Percentiles rank a stretch among this genome's conserved stretches.
phyloP scores from a whole-genome alignment of 2,888 invertebrate genomes.

The Pandemis cinnamomeana region DNA sequence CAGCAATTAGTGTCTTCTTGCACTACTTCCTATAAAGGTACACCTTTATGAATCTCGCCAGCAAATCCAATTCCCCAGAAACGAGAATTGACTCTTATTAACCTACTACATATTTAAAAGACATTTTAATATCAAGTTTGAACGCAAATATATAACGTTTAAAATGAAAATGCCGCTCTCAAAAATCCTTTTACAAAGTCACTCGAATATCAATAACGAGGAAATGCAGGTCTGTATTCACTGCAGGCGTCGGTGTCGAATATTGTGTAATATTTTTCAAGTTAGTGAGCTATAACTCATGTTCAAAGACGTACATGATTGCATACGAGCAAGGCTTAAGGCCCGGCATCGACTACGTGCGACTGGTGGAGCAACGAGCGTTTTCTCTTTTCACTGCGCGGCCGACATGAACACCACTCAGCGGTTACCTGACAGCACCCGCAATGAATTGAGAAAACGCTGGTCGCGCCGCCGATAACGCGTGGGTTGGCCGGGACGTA shows the following conservation, averaged over 20 bases:
- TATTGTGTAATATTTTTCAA: slow-evolving; percentile 38
- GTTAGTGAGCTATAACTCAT: slow-evolving; percentile 32
- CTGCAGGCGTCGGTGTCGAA: slow-evolving; percentile 19
- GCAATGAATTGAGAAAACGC: too few species aligned
- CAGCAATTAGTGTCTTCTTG: too few species aligned
- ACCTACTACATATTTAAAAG: background rate
- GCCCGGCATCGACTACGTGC: too few species aligned
- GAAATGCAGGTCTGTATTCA: slow-evolving; percentile 22
- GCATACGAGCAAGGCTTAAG: slow-evolving; percentile 21
- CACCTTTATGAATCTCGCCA: too few species aligned
- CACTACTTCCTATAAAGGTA: too few species aligned
- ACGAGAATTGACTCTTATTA: background rate
- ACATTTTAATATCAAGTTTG: background rate
- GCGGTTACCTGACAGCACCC: too few species aligned
- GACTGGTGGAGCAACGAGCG: background rate
- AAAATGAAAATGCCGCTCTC: background rate
- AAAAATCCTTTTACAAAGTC: slow-evolving; percentile 2
- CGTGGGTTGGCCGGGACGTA: too few species aligned
- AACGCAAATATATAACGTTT: background rate
- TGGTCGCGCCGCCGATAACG: too few species aligned
- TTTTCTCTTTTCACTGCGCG: too few species aligned
- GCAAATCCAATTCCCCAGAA: background rate
- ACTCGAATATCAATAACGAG: slow-evolving; percentile 7
- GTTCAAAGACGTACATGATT: slow-evolving; percentile 36
- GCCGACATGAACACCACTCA: too few species aligned